Percentiles rank a stretch among this genome's conserved stretches.
Conservation (phyloP, 2,888 invertebrate species). For the Nemurella pictetii region DNA sequence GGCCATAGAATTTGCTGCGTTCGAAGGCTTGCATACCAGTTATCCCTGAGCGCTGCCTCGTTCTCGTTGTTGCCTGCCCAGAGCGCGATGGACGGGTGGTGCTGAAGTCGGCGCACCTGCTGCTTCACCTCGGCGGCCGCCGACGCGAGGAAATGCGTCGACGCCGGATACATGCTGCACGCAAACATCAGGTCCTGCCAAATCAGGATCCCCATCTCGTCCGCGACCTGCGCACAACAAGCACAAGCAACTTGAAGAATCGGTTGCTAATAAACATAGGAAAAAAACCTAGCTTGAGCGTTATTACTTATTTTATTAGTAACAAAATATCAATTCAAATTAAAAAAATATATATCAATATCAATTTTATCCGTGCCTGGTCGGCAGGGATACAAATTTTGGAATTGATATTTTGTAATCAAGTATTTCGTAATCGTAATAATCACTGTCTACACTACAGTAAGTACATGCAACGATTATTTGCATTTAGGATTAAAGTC, state of each 20-base stretch:
- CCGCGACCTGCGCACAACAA: slow-evolving; percentile 61
- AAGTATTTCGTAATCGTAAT: too few species aligned
- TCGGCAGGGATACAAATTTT: too few species aligned
- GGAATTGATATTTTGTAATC: too few species aligned
- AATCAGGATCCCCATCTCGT: slow-evolving; percentile 85
- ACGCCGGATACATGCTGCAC: slow-evolving; percentile 89
- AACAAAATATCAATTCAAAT: too few species aligned
- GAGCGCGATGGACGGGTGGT: slow-evolving; percentile 83
- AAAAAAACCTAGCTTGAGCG: background rate
- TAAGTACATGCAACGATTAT: slow-evolving; percentile 13
- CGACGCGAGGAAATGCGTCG: slow-evolving; percentile 68
- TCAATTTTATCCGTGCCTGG: too few species aligned
- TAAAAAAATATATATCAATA: too few species aligned
- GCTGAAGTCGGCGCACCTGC: slow-evolving; percentile 78
- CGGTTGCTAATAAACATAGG: too few species aligned
- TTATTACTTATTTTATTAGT: background rate
- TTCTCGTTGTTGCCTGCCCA: slow-evolving; percentile 99
- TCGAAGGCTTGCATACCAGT: slow-evolving; percentile 64
- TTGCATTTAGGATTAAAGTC: too few species aligned
- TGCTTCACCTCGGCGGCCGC: slow-evolving; percentile 77
- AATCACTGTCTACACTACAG: too few species aligned
- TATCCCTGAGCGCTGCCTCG: slow-evolving; percentile 80
- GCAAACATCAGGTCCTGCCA: slow-evolving; percentile 99
- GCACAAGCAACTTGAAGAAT: too few species aligned
- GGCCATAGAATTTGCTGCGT: background rate